phyloP scores from a whole-genome alignment of 2,888 invertebrate genomes.

The Lasioglossum oenotherae region DNA sequence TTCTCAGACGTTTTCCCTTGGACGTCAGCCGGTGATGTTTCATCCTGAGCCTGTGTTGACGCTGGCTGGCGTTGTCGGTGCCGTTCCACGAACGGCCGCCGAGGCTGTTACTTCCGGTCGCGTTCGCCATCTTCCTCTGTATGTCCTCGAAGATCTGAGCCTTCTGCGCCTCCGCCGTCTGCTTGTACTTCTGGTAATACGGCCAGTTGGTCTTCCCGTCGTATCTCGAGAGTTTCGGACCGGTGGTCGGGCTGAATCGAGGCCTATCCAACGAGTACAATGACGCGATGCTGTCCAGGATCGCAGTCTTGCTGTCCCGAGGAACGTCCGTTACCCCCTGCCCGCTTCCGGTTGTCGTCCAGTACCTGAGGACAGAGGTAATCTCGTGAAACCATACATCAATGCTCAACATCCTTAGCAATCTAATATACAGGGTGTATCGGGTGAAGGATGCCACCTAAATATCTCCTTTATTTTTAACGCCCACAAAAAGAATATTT shows the following conservation, averaged over 20 bases:
- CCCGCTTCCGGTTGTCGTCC: conserved; percentile 73
- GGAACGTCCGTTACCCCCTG: conserved; percentile 71
- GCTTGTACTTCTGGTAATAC: conserved; percentile 72
- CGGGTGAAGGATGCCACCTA: too few species aligned
- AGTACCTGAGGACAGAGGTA: conserved; percentile 73
- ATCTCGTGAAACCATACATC: neutral
- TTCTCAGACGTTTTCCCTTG: conserved; percentile 79
- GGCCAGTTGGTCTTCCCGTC: conserved; percentile 70
- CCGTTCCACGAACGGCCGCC: conserved; percentile 66
- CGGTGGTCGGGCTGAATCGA: conserved; percentile 61
- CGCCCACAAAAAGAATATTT: too few species aligned
- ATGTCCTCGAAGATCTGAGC: conserved; percentile 79
- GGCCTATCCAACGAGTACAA: conserved; percentile 77
- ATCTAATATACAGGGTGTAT: too few species aligned
- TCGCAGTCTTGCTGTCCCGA: conserved; percentile 78
- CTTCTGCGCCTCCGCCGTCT: conserved; percentile 71
- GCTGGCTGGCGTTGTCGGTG: conserved; percentile 66
- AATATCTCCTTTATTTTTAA: too few species aligned
- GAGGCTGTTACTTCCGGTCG: conserved; percentile 58
- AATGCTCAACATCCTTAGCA: neutral
- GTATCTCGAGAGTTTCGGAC: conserved; percentile 56
- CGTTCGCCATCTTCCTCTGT: conserved; percentile 76
- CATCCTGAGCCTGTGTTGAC: conserved; percentile 78
- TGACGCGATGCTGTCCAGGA: conserved; percentile 80
- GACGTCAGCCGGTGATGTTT: conserved; percentile 79